Evolutionary conservation across 2,888 invertebrate species (phyloP), one percentile per base, ranked within the genome.

Genomic region (Ennomos erosarius): DNA sequence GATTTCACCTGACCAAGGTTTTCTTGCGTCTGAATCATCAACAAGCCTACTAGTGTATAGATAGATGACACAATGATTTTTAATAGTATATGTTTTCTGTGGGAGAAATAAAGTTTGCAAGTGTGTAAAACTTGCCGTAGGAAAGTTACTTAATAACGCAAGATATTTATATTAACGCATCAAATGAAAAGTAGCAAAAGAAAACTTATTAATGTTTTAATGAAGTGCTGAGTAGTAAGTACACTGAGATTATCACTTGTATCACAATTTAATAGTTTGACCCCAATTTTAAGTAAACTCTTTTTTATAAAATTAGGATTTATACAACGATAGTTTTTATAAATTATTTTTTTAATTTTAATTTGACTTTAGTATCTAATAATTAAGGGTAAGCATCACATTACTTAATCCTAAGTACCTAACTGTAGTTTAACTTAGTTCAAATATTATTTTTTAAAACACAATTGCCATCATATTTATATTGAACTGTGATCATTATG

Each of bases 401-500:
- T 78, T 55, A 85, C 82, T 82, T 86, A 85, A 82, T 69, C 55
- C 54, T 84, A 83, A 81, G 80, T 83, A 85, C 75, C 78, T 85
- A 76, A 82, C 68, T 71, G 71, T 77, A 80, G 51, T 67, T 73
- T 75, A 72, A 62, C 55, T 70, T 78, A 85, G 69, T 76, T 75
- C 71, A 74, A 79, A 81, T 80, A 78, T 65, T 76, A 71, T 78
- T 74, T 77, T 75, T 71, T 71, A 65, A 55, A 74, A 76, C 73
- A 70, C 72, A 70, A 82, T 86, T 90, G 91, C 91, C 91, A 92
- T 91, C 81, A 81, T 83, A 60, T 86, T 87, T 88, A 87, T 88
- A 87, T 87, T 88, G 79, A 87, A 90, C 91, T 91, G 91, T 91
- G 91, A 91, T 90, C 83, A 56, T 82, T 82, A 70, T 83, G 80